phyloP scores from a whole-genome alignment of 2,888 invertebrate species.

The Rotaria sp. region DNA sequence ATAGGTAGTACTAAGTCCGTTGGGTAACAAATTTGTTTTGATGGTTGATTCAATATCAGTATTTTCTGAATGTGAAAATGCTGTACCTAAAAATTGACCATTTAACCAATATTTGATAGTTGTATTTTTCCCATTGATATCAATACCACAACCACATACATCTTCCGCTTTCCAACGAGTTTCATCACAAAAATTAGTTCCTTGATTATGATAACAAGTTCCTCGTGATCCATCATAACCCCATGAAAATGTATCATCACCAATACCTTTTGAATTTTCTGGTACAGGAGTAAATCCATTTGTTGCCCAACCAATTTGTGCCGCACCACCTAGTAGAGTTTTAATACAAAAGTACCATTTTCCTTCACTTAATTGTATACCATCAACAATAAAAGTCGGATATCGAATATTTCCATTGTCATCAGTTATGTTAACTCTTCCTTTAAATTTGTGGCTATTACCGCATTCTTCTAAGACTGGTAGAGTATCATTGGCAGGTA shows the following conservation, averaged over 20 bases:
- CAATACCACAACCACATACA: constrained; percentile 9
- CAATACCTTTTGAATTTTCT: neutral
- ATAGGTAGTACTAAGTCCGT: neutral
- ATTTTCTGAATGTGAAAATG: neutral
- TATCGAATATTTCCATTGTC: neutral
- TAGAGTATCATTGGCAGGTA: neutral
- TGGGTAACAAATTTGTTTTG: neutral
- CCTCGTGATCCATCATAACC: neutral
- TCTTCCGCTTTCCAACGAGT: neutral
- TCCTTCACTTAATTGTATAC: neutral
- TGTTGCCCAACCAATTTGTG: neutral
- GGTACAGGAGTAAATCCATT: neutral
- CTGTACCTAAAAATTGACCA: neutral
- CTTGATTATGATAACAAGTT: neutral
- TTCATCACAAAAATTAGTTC: neutral
- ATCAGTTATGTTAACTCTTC: neutral
- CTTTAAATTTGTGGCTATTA: neutral
- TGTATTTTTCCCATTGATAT: neutral
- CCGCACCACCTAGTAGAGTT: neutral
- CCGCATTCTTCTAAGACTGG: neutral
- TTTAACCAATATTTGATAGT: neutral
- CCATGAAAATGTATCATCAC: neutral
- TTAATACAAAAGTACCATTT: neutral
- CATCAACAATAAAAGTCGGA: neutral
- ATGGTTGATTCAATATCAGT: neutral